These are phyloP conservation scores for Ctenomys sociabilis DNA, from an alignment of 2,113 vertebrate species.

Conservation along the genomic window DNA sequence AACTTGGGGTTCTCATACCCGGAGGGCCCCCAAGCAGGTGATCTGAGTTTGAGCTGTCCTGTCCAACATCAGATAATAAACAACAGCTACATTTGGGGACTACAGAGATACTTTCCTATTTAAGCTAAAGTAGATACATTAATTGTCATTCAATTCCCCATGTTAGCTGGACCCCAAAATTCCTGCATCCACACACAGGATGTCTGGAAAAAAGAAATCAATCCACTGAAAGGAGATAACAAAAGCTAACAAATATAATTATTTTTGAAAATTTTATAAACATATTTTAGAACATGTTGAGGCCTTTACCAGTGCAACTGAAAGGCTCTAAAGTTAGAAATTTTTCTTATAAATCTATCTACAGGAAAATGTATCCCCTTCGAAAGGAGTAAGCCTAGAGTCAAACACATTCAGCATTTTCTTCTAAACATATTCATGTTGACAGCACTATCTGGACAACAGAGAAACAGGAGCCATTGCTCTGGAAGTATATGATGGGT, in stretches of 20 bases:
- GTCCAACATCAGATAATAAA: neutral
- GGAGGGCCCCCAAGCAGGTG: neutral
- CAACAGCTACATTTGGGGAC: neutral
- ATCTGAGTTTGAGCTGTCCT: rapidly evolving
- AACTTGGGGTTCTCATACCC: neutral
- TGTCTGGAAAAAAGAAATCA: neutral
- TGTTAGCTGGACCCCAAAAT: neutral
- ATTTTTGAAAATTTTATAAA: constrained; percentile 29
- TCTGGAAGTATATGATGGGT: neutral
- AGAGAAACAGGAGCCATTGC: neutral
- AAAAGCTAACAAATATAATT: neutral
- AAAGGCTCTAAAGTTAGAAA: neutral
- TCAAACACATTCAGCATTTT: neutral
- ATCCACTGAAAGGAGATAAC: neutral
- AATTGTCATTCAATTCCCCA: neutral
- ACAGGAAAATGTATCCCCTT: neutral
- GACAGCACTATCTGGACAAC: neutral
- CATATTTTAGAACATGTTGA: neutral
- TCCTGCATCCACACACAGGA: neutral
- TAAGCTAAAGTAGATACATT: neutral
- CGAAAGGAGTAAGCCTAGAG: neutral
- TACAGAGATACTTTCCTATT: neutral
- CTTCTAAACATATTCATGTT: neutral
- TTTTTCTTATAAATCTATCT: neutral
- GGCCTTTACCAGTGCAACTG: neutral